Conservation (phyloP, 1,140 invertebrate genomes). For the Eufriesea mexicana region DNA sequence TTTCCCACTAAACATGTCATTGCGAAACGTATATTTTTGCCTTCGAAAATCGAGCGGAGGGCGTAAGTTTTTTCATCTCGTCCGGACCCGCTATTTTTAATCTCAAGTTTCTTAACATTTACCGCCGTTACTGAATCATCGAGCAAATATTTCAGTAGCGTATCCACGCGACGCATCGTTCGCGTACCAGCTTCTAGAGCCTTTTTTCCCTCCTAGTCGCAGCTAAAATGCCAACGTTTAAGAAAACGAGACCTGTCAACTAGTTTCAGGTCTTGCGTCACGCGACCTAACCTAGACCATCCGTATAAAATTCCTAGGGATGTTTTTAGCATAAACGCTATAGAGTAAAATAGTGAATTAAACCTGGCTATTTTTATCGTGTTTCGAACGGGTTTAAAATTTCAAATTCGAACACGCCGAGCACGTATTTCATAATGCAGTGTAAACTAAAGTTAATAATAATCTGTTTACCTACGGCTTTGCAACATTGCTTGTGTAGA, state of each 20-base stretch:
- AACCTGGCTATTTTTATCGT: not conserved
- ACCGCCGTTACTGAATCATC: constrained; percentile 39
- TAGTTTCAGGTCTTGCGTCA: constrained; percentile 34
- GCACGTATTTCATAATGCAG: not conserved
- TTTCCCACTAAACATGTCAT: not conserved
- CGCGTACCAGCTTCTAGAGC: not conserved
- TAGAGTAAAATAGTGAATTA: not conserved
- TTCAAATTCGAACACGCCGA: not conserved
- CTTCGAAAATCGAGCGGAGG: not conserved
- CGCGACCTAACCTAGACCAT: constrained; percentile 31
- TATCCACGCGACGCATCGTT: not conserved
- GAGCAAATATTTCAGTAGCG: constrained; percentile 37
- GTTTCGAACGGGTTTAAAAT: not conserved
- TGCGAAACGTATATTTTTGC: not conserved
- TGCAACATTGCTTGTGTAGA: not conserved
- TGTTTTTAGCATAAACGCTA: constrained; percentile 1
- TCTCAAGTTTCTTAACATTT: constrained; percentile 28
- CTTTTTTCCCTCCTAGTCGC: not conserved
- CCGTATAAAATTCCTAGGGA: constrained; percentile 22
- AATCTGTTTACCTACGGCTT: not conserved
- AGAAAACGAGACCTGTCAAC: constrained; percentile 16
- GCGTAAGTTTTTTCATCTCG: not conserved
- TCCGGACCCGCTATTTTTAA: constrained; percentile 17
- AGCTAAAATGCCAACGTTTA: constrained; percentile 29
- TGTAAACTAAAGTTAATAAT: not conserved